Base-by-base conservation (phyloP, 1,140 invertebrate genomes). In the Eupristina koningsbergeri region DNA sequence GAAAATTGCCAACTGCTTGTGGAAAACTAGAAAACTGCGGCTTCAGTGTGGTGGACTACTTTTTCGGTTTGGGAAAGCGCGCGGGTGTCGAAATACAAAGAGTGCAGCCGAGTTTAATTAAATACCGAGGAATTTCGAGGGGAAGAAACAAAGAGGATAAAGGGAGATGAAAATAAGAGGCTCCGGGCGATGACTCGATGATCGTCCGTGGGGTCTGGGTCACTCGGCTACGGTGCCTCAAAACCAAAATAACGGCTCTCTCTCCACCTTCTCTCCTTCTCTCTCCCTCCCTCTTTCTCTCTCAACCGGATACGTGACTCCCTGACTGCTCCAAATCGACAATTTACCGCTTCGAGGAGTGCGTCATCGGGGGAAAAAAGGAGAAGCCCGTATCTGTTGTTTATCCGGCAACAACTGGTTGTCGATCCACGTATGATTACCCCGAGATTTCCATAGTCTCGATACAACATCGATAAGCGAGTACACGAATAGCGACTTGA, bases 221-320 rank as follows among this genome's bases (percentile, higher is more conserved):
- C 89, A 91, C 87, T 89, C 88, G 90, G 89, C 87, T 89, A 89
- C 87, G 86, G 87, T 88, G 89, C 86, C 85, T 88, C 87, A 81
- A 85, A 88, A 87, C 87, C 88, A 81, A 88, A 90, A 89, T 90
- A 91, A 91, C 89, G 89, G 89, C 86, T 86, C 80, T 85, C 80
- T 85, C 34, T 13, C 34, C 64, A 39, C 64, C 64, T 36, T 34
- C 64, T 39, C 15, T 17, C 13, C 5, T 71, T 29, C 53, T 82
- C 73, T 75, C 58, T 36, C 9, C 9, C 41, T 47, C 71, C 1
- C 45, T n/a, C n/a, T n/a, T n/a, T n/a, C n/a, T n/a, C n/a, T n/a
- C n/a, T n/a, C n/a, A n/a, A n/a, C n/a, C n/a, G n/a, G 3, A 50
- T 75, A n/a, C 31, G 31, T 8, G 50, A 26, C 34, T 22, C n/a